A percentile compares a stretch with the other conserved stretches of the same genome.
Evolutionary conservation across 2,113 vertebrate genomes (phyloP).

Genomic region (Nestor notabilis): DNA sequence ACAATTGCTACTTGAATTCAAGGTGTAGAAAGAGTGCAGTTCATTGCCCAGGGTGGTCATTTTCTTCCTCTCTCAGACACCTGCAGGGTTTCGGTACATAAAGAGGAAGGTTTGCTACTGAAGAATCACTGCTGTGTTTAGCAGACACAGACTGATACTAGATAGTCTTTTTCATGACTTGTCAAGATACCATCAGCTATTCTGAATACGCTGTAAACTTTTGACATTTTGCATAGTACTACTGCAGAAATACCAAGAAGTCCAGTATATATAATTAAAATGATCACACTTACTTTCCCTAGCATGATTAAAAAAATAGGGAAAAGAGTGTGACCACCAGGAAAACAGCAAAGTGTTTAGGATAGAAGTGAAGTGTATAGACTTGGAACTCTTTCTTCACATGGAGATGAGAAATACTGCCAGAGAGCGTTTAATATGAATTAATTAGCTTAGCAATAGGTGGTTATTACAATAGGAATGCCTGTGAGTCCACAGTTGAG

Average conservation of each 20-base stretch:
- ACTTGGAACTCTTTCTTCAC: background rate
- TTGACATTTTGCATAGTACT: background rate
- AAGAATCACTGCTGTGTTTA: background rate
- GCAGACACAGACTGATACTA: background rate
- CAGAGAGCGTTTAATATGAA: background rate
- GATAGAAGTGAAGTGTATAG: background rate
- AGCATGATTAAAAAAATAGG: background rate
- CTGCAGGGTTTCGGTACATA: background rate
- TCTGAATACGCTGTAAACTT: background rate
- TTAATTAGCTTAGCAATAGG: background rate
- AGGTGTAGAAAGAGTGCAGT: background rate
- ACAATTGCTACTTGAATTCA: background rate
- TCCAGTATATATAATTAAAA: background rate
- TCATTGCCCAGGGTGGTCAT: background rate
- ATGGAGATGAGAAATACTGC: background rate
- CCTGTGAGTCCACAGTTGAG: background rate
- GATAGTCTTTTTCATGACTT: background rate
- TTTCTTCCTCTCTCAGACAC: background rate
- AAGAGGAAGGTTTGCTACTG: background rate
- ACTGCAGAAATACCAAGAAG: background rate
- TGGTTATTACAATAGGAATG: background rate
- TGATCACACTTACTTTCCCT: background rate
- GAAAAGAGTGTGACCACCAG: background rate
- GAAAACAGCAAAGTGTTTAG: background rate
- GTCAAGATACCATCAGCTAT: background rate